Evolutionary conservation across 2,888 invertebrate species (phyloP).

Genomic region (Amblyteles armatorius): DNA sequence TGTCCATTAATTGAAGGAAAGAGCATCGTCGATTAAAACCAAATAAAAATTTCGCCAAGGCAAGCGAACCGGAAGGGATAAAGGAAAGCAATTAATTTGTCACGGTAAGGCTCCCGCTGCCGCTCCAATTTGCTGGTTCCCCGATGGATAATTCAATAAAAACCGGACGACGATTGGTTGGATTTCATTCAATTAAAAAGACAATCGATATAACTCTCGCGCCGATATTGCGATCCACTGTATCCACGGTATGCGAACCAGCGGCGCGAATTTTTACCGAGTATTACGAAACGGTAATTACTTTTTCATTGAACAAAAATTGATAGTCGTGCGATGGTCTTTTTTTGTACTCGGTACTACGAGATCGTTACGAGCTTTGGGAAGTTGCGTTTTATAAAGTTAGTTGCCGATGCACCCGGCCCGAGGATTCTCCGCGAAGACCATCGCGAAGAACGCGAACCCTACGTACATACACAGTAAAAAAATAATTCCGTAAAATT

Average conservation of each 20-base stretch:
- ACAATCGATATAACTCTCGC: conserved; percentile 2
- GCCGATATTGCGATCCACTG: background rate
- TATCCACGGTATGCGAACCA: background rate
- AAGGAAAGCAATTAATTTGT: conserved; percentile 36
- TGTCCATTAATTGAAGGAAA: conserved; percentile 5
- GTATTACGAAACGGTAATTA: conserved; percentile 7
- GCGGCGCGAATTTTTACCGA: background rate
- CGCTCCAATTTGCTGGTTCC: conserved; percentile 19
- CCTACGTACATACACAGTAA: background rate
- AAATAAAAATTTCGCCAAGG: background rate
- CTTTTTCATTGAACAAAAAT: conserved; percentile 5
- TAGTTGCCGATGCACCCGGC: background rate
- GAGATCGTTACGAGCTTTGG: background rate
- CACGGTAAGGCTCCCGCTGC: conserved; percentile 12
- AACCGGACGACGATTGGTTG: conserved; percentile 20
- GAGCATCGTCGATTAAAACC: background rate
- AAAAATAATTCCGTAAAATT: too few species aligned
- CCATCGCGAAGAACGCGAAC: background rate
- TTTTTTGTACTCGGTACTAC: background rate
- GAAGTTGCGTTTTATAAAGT: background rate
- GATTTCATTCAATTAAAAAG: conserved; percentile 21
- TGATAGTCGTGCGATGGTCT: background rate
- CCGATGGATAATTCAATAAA: conserved; percentile 13
- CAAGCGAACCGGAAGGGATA: conserved; percentile 2
- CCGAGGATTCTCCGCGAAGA: background rate